Evolutionary conservation across 2,888 invertebrate species (phyloP).

Genomic region (Baronia brevicornis): DNA sequence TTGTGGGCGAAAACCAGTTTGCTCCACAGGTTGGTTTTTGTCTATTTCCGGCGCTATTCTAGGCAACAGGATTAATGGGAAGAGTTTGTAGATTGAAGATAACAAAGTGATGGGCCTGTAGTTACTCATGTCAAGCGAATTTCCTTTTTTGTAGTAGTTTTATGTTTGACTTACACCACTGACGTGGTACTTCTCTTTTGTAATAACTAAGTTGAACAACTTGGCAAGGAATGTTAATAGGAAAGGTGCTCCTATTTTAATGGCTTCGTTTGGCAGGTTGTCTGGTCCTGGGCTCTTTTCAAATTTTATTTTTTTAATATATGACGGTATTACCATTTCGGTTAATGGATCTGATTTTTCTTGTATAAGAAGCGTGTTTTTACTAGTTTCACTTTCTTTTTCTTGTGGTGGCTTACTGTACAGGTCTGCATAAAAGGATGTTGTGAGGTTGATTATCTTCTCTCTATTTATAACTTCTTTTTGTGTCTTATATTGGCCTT

Average conservation of each 20-base stretch:
- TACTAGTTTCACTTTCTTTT: too few species aligned
- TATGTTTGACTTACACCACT: slow-evolving; percentile 10
- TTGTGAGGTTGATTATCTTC: too few species aligned
- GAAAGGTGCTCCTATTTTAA: slow-evolving; percentile 15
- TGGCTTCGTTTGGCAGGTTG: not conserved
- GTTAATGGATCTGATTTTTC: too few species aligned
- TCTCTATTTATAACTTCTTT: too few species aligned
- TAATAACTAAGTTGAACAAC: slow-evolving; percentile 17
- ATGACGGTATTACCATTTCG: too few species aligned
- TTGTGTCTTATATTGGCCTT: too few species aligned
- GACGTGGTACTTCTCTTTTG: slow-evolving; percentile 10
- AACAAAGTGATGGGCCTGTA: slow-evolving; percentile 7
- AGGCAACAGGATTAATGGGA: slow-evolving; percentile 7
- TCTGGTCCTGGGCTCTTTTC: not conserved
- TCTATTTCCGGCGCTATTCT: slow-evolving; percentile 11
- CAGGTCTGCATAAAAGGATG: too few species aligned
- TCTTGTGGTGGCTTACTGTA: too few species aligned
- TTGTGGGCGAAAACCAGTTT: slow-evolving; percentile 16
- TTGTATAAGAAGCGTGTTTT: too few species aligned
- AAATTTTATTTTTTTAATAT: slow-evolving; percentile 2
- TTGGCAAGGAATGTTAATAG: slow-evolving; percentile 13
- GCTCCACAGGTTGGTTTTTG: slow-evolving; percentile 17
- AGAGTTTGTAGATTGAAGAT: slow-evolving; percentile 7
- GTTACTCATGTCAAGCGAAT: not conserved
- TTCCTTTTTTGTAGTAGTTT: slow-evolving; percentile 6